Evolutionary conservation across 2,797 vertebrate genomes (phyloP), one percentile per base, ranked within the genome.

Genomic region (Scyliorhinus canicula): DNA sequence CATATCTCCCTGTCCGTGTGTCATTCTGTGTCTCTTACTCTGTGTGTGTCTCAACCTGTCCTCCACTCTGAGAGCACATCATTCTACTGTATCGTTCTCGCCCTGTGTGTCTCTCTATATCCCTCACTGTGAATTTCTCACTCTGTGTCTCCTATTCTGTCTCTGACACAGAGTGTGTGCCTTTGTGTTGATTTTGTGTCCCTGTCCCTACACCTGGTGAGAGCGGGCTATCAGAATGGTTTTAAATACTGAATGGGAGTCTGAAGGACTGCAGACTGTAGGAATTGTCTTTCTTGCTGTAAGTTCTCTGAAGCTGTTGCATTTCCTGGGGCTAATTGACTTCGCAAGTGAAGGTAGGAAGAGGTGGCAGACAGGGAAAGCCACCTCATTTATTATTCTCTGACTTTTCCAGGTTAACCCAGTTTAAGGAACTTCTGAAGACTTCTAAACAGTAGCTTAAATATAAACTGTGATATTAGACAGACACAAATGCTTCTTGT

Each of bases 241-340:
- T 28, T n/a, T 91, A 21, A 40, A 65, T 63, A 65, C 6, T 3
- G 97, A 97, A 95, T 98, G 97, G 97, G 97, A 98, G 97, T 96
- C 98, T 96, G 97, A 98, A 97, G 98, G 98, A 95, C 96, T 98
- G 96, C 98, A 98, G 97, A 98, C 97, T 0, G 96, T 98, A 95
- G 98, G 98, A 84, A 97, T 98, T 96, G 97, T 98, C 93, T 97
- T 98, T 96, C 97, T 98, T 96, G 96, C 98, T 96, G 57, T 65
- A 91, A 91, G 88, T 91, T 91, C 88, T 40, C 96, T 98, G 95
- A 98, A 98, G 97, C 97, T 98, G 96, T 97, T 98, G 97, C 98
- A 98, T 96, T 98, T 98, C 97, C 97, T 98, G 96, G 98, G 98
- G 96, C 97, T 98, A 95, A 98, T 98, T 96, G 97, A 98, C 96